A percentile compares a stretch with the other conserved stretches of the same genome.
These are phyloP conservation scores for Alentia gelatinosa DNA, from an alignment of 2,888 invertebrate genomes.

Conservation along the genomic window DNA sequence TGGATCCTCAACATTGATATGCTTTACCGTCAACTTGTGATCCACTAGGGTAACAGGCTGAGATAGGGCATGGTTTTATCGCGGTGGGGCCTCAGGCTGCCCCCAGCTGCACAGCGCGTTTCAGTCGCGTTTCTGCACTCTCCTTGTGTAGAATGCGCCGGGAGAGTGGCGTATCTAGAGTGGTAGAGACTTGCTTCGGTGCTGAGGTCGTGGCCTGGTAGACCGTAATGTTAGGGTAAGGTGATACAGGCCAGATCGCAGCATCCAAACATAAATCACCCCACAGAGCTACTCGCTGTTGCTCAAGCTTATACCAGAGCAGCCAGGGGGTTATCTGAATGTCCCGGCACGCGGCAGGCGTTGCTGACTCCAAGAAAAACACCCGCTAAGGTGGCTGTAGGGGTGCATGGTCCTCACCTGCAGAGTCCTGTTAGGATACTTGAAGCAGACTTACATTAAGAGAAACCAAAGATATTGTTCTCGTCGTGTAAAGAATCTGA, in stretches of 20 bases:
- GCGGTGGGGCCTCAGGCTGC: background rate
- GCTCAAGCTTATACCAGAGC: background rate
- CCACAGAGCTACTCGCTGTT: background rate
- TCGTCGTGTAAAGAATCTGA: no score
- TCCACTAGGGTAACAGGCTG: no score
- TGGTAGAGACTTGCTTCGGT: no score
- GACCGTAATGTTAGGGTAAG: background rate
- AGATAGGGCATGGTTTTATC: no score
- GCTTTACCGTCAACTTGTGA: no score
- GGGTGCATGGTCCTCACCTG: background rate
- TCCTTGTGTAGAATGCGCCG: background rate
- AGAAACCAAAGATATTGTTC: no score
- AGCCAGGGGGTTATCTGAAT: background rate
- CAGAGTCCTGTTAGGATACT: no score
- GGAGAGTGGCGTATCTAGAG: background rate
- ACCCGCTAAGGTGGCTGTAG: background rate
- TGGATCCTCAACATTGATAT: no score
- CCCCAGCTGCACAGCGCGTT: background rate
- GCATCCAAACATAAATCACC: background rate
- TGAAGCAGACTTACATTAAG: no score
- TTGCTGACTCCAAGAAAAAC: background rate
- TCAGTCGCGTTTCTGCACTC: background rate
- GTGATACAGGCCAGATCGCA: background rate
- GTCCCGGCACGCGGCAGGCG: background rate
- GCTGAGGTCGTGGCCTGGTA: background rate